Percentiles rank a stretch among this genome's conserved stretches.
Conservation (phyloP, 2,797 vertebrate genomes). For the Leucoraja ocellata region DNA sequence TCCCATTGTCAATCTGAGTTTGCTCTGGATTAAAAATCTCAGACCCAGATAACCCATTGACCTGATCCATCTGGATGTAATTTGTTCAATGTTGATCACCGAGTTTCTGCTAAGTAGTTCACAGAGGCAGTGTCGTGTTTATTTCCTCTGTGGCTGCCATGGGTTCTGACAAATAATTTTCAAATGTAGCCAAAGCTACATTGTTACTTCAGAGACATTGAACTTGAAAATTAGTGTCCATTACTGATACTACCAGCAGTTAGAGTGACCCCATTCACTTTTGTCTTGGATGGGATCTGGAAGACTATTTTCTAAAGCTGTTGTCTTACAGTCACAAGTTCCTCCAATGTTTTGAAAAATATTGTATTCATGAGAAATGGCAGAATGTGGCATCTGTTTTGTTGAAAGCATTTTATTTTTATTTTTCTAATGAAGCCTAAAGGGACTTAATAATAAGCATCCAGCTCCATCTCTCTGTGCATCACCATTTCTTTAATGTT, state of each 20-base stretch:
- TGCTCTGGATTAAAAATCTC: not conserved
- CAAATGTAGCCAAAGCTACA: not conserved
- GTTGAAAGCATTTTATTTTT: not conserved
- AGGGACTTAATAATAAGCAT: constrained; percentile 9
- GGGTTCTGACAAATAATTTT: not conserved
- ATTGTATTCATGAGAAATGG: not conserved
- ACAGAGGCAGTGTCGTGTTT: too few species aligned
- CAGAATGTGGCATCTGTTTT: not conserved
- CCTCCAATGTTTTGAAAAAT: not conserved
- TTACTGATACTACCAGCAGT: not conserved
- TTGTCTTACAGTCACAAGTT: not conserved
- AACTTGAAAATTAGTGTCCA: constrained; percentile 16
- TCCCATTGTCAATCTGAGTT: not conserved
- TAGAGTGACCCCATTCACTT: not conserved
- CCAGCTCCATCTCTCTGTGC: not conserved
- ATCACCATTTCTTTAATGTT: not conserved
- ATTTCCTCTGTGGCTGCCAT: not conserved
- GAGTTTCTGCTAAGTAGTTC: not conserved
- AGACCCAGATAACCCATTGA: not conserved
- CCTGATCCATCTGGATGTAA: not conserved
- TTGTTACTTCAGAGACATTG: not conserved
- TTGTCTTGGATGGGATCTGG: not conserved
- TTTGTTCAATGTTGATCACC: not conserved
- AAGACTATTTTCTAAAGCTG: not conserved
- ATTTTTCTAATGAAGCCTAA: constrained; percentile 14